Conservation (phyloP, 2,888 invertebrate species). For the Malthinus seriepunctatus region DNA sequence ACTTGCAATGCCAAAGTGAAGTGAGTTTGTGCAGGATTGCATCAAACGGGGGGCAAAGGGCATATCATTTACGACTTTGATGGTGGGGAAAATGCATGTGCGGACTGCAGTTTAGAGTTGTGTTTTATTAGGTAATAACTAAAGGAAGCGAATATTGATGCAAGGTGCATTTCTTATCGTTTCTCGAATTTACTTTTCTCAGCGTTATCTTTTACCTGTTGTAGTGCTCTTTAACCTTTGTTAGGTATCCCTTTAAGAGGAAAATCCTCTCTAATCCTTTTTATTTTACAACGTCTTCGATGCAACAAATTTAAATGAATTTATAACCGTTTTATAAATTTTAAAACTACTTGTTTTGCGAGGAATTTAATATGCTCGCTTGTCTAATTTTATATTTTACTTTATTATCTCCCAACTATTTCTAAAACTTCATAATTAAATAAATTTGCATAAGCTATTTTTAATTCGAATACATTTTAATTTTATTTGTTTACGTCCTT, state of each 20-base stretch:
- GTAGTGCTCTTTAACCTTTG: no score
- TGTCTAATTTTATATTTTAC: neutral
- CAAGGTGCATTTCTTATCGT: conserved; percentile 48
- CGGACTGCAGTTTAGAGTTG: conserved; percentile 55
- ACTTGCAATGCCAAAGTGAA: conserved; percentile 52
- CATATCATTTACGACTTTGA: conserved; percentile 49
- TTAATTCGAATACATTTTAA: no score
- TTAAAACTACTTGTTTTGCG: neutral
- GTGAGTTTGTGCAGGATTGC: conserved; percentile 47
- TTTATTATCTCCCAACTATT: neutral
- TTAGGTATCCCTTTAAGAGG: no score
- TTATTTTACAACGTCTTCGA: no score
- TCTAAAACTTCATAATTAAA: neutral
- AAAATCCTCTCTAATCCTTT: no score
- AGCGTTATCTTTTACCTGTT: no score
- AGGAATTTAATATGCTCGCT: neutral
- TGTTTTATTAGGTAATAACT: conserved; percentile 55
- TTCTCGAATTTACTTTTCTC: conserved; percentile 49
- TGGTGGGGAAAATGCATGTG: conserved; percentile 53
- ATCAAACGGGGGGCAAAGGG: conserved; percentile 49
- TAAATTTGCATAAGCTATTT: neutral
- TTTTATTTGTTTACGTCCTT: no score
- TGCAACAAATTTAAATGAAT: no score
- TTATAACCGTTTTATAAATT: no score
- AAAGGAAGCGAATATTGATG: conserved; percentile 55